Base-by-base conservation (phyloP, 30 jellyfish, hydroid and myxozoan genomes). In the Hydractinia echinata region DNA sequence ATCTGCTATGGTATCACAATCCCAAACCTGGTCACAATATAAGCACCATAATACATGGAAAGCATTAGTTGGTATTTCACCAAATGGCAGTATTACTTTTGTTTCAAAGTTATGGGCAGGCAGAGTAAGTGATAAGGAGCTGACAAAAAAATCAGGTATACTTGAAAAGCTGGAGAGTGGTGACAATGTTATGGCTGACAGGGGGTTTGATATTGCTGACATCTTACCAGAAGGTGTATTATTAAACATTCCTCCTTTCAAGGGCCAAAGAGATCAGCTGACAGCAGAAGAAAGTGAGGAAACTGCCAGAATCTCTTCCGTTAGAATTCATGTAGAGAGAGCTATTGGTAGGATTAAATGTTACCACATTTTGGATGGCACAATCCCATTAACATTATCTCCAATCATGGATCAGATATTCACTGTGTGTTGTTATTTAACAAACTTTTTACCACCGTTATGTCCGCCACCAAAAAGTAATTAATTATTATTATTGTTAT, bases 11-110 rank as follows among this genome's bases (percentile, higher is more conserved):
- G 44, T 30, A 2, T 14, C 62, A 55, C 60, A 61, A 18, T 78
- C 86, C 50, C 83, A 54, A 78, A 78, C 86, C 14, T 78, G 86
- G 44, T 30, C 44, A 30, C 44, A 30, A 30, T 30, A 2, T 30
- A 30, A 30, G 44, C 44, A 30, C 44, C 44, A 30, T 30, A 30
- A 30, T 30, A 30, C 1, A 30, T 30, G 44, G 44, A 30, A 30
- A 30, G 44, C 80, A 55, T 79, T 21, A 30, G 62, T 48, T 78
- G 62, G 52, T 30, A 73, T 79, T n/a, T 20, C 82, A 39, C 58
- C 82, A 72, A 72, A 30, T 21, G 64, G 62, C 62, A n/a, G 82
- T 20, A 72, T 20, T 39, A 39, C 5, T 51, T 72, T 39, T 72
- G 58, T 39, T 39, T 72, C 58, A 39, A 72, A 20, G 58, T 30